A percentile compares a stretch with the other conserved stretches of the same genome.
Evolutionary conservation across 2,888 invertebrate species (phyloP).

Genomic region (Oscheius sp.): DNA sequence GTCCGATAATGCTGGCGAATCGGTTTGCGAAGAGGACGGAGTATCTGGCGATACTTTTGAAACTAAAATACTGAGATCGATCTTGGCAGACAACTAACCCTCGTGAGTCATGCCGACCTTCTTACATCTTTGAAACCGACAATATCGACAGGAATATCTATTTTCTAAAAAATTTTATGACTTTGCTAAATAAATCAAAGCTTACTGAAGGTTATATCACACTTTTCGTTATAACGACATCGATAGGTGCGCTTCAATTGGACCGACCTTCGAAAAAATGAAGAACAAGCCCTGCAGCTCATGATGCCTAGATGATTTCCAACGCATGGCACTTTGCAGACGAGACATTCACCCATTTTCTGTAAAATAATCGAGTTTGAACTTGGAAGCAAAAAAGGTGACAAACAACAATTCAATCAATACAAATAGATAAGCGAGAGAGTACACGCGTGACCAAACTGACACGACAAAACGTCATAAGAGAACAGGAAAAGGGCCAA

Average conservation of each 20-base stretch:
- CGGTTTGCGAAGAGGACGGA: slow-evolving; percentile 6
- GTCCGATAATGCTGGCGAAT: neutral
- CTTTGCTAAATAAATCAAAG: neutral
- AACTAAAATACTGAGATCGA: neutral
- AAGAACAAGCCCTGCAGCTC: slow-evolving; percentile 50
- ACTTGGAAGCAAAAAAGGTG: no score
- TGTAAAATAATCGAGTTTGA: neutral
- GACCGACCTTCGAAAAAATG: slow-evolving; percentile 45
- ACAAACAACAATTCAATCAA: slow-evolving; percentile 8
- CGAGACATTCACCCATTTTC: slow-evolving; percentile 35
- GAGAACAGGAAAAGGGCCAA: slow-evolving; percentile 35
- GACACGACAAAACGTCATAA: slow-evolving; percentile 1
- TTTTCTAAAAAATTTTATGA: slow-evolving; percentile 40
- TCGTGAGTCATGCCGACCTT: slow-evolving; percentile 46
- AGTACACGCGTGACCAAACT: slow-evolving; percentile 12
- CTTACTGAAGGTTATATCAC: slow-evolving; percentile 50
- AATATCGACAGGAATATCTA: slow-evolving; percentile 47
- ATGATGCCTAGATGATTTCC: slow-evolving; percentile 49
- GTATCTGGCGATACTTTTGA: slow-evolving; percentile 2
- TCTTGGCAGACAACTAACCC: slow-evolving; percentile 30
- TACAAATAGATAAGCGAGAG: slow-evolving; percentile 10
- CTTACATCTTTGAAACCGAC: slow-evolving; percentile 47
- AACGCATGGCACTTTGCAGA: slow-evolving; percentile 46
- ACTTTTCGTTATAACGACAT: slow-evolving; percentile 46
- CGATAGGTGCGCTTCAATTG: slow-evolving; percentile 45